Conservation (phyloP, 2,113 vertebrate species). For the Epinephelus fuscoguttatus region DNA sequence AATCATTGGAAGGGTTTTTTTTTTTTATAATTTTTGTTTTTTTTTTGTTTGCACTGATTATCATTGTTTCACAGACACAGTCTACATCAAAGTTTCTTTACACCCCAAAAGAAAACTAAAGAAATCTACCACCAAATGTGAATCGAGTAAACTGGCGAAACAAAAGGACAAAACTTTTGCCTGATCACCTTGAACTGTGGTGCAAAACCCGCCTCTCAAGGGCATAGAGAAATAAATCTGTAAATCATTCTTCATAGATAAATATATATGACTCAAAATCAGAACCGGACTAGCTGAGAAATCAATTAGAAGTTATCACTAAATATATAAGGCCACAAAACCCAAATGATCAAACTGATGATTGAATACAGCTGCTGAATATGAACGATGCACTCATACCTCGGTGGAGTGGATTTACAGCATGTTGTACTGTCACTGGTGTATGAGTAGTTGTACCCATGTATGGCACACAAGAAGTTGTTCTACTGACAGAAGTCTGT, state of each 20-base stretch:
- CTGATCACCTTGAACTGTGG: constrained; percentile 44
- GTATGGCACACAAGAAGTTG: constrained; percentile 55
- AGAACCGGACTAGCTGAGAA: constrained; percentile 39
- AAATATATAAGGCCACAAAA: constrained; percentile 83
- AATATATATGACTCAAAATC: constrained; percentile 42
- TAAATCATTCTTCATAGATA: constrained; percentile 47
- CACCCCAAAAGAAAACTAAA: constrained; percentile 56
- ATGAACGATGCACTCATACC: constrained; percentile 32
- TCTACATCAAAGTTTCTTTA: constrained; percentile 71
- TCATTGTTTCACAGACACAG: constrained; percentile 75
- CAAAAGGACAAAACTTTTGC: constrained; percentile 36
- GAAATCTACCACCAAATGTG: constrained; percentile 64
- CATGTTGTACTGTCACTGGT: constrained; percentile 38
- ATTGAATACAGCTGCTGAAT: constrained; percentile 50
- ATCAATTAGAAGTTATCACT: constrained; percentile 52
- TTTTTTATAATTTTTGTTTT: neutral
- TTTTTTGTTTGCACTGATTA: constrained; percentile 43
- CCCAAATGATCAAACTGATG: constrained; percentile 68
- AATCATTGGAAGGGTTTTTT: constrained; percentile 38
- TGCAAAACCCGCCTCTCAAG: constrained; percentile 40
- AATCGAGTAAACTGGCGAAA: constrained; percentile 60
- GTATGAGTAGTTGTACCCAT: constrained; percentile 18
- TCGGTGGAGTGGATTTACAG: constrained; percentile 3
- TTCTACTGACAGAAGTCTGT: constrained; percentile 40
- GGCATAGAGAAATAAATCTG: constrained; percentile 52